Conservation (phyloP, 2,113 vertebrate species). For the Corvus cornix region DNA sequence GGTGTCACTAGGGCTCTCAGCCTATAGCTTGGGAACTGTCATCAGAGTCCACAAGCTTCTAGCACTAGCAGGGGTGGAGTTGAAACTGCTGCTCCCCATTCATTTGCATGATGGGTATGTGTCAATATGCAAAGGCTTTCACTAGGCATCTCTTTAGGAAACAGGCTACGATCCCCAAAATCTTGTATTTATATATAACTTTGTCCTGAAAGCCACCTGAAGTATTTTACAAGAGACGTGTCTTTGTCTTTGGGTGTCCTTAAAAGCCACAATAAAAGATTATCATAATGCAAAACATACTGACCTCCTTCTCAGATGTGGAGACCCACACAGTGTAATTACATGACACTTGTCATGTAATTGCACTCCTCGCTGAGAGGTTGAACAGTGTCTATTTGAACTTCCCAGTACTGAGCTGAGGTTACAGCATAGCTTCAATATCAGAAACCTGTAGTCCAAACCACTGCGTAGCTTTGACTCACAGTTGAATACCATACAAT, state of each 20-base stretch:
- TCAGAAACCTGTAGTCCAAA: neutral
- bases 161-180: neutral
- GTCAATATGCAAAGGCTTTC: neutral
- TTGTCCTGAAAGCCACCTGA: neutral
- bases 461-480: neutral
- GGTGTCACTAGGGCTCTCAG: neutral
- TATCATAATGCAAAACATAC: neutral
- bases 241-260: neutral
- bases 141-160: slow-evolving; percentile 23
- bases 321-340: neutral
- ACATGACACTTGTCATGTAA: neutral
- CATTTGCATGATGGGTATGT: slow-evolving; percentile 20
- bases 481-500: neutral
- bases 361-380: neutral
- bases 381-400: neutral
- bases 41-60: neutral
- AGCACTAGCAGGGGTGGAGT: neutral
- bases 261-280: neutral
- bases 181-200: neutral
- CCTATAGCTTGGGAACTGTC: neutral
- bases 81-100: neutral
- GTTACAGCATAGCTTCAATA: neutral
- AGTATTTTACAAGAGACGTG: neutral
- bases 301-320: neutral
- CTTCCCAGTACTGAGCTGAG: neutral